Conservation (phyloP, 1,140 invertebrate species). For the Bombus polaris region DNA sequence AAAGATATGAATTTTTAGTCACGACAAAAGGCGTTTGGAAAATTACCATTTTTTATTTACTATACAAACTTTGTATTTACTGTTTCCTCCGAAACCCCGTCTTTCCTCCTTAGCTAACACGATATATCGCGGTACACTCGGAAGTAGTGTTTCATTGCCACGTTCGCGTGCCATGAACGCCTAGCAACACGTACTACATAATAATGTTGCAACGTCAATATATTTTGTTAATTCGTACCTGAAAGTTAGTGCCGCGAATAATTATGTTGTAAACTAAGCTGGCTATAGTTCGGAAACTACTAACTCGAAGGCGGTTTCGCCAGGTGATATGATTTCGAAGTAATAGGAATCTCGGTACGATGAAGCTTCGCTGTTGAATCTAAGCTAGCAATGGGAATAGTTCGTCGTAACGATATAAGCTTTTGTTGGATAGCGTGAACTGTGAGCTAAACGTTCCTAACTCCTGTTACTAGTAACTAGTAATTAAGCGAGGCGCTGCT, state of each 20-base stretch:
- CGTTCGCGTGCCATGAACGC: neutral
- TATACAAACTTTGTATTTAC: neutral
- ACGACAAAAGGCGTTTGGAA: neutral
- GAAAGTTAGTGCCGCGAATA: conserved; percentile 46
- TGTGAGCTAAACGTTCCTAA: conserved; percentile 75
- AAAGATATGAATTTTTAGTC: neutral
- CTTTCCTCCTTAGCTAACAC: neutral
- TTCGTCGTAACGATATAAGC: conserved; percentile 67
- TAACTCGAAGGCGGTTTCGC: conserved; percentile 57
- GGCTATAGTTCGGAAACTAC: conserved; percentile 53
- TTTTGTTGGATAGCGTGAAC: conserved; percentile 70
- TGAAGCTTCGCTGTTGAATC: conserved; percentile 62
- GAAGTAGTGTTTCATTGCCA: neutral
- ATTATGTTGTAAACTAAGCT: conserved; percentile 63
- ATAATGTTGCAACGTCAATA: conserved; percentile 41
- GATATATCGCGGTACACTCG: neutral
- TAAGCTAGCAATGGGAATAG: conserved; percentile 66
- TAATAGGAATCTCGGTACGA: conserved; percentile 60
- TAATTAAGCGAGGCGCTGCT: conserved; percentile 78
- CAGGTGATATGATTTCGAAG: conserved; percentile 66
- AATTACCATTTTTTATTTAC: neutral
- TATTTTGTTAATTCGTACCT: conserved; percentile 50
- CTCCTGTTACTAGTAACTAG: conserved; percentile 76
- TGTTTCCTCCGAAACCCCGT: neutral
- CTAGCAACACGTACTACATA: conserved; percentile 18